Evolutionary conservation across 2,113 vertebrate species (phyloP), one percentile per base, ranked within the genome.

Genomic region (Tautogolabrus adspersus): DNA sequence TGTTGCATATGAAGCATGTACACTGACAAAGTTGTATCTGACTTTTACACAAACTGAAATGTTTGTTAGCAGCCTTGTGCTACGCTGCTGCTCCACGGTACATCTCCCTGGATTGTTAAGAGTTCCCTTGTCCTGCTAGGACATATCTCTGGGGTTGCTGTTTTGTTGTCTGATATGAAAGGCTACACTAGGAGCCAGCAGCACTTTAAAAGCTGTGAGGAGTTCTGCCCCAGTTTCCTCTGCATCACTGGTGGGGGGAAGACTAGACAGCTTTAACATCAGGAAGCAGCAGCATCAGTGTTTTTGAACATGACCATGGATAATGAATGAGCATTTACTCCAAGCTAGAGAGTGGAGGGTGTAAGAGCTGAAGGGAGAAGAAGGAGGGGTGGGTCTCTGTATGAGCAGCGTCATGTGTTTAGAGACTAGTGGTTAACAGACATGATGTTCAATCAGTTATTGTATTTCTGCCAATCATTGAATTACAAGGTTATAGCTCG

Each of bases 161-260:
- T 47, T 42, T 11, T 56, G 18, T 12, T 65, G 37, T 21, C 61
- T 34, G 55, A 21, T 68, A 34, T 23, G 19, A 47, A 16, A 22
- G 21, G 38, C 5, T 47, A 21, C 57, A 46, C 30, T 60, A 37
- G 49, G 40, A 38, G 69, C 46, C 72, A 51, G 67, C 75, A 62
- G 57, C 75, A 73, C 74, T 69, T 84, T 15, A 73, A 66, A 56
- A 68, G 54, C 55, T 22, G 44, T 12, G 40, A 38, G 74, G 60
- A 69, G 60, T 77, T 82, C 68, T 82, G 79, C 79, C 56, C 83
- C 79, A 85, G 59, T 85, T 85, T 59, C n/a, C 69, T 62, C 18
- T 46, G 34, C 46, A 49, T 37, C 13, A 26, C 21, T 7, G 51
- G 46, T 66, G 38, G 47, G 68, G 21, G 65, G 37, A 66, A 84